Conservation (phyloP, 2,888 invertebrate species). For the Imbricaverruca yamaguchii region DNA sequence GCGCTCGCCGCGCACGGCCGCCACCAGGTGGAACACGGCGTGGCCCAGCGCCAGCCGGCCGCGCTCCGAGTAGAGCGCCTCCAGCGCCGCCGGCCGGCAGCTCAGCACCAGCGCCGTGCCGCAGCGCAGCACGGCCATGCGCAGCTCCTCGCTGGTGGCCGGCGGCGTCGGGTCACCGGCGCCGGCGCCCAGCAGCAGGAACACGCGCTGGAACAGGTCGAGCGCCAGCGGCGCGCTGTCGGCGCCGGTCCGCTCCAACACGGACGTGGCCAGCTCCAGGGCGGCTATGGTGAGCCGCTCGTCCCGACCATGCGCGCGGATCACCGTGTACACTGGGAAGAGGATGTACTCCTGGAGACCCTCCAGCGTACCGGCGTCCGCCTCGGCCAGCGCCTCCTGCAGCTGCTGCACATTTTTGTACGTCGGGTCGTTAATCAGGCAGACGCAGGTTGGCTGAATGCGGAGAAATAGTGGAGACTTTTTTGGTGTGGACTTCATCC, state of each 20-base stretch:
- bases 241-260: conserved; percentile 41
- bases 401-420: background rate
- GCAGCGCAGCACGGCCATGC: background rate
- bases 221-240: conserved; percentile 49
- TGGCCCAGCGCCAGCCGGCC: conserved; percentile 10
- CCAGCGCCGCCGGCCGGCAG: conserved; percentile 49
- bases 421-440: background rate
- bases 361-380: conserved; percentile 38
- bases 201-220: conserved; percentile 48
- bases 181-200: conserved; percentile 48
- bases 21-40: conserved; percentile 10
- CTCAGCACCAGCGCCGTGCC: background rate
- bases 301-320: conserved; percentile 24
- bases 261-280: conserved; percentile 40
- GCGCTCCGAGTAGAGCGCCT: conserved; percentile 51
- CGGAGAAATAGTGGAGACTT: background rate
- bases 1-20: background rate
- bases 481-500: background rate
- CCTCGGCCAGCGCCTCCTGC: too few species aligned
- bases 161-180: background rate
- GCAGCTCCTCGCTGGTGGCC: background rate
- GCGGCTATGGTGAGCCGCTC: conserved; percentile 27
- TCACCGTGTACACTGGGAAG: conserved; percentile 27
- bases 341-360: background rate
- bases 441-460: background rate